Evolutionary conservation across 64 coral and sea anemone genomes (phyloP), one percentile per base, ranked within the genome.

Genomic region (Anthopleura sola): DNA sequence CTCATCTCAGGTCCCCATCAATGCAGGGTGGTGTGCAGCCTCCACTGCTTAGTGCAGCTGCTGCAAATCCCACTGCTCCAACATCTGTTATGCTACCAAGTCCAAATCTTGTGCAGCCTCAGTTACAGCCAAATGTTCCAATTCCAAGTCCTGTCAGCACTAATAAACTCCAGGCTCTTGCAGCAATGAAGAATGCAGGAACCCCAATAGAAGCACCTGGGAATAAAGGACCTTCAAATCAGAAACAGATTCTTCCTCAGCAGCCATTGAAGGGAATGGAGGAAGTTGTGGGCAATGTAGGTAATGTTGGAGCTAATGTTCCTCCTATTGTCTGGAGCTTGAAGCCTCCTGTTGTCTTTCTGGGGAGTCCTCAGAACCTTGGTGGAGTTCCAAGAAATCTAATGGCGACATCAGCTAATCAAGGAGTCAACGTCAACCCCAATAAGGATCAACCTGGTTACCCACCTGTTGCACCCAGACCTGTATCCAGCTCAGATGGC

Each of bases 221-320:
- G 46, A 62, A 38, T 78, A 77, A 78, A 29, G 68, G 34, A 46
- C 47, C 64, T 49, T 64, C 64, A 51, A 85, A 24, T 58, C 51
- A 78, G 17, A 84, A 78, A 37, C 89, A 81, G 58, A 60, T 85
- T 55, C 85, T 55, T 40, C 81, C 86, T 20, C 94, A 97, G 58
- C 80, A 92, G 32, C 94, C 94, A 15, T 68, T 97, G 37, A 97
- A 97, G 78, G 91, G 94, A 56, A 97, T 97, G 94, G 94, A 97
- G 83, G 87, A 97, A 79, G 91, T 97, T 29, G 90, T 97, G 7
- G 91, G 94, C 14, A 92, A 88, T 68, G 94, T 95, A 86, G 93
- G 93, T 19, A 71, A 34, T 71, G 66, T 71, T 34, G 86, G 87
- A 83, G 24, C 75, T 8, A 82, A 84, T 49, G 74, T 86, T 81